Evolutionary conservation across 2,113 vertebrate species (phyloP).

Genomic region (Atractosteus spatula): DNA sequence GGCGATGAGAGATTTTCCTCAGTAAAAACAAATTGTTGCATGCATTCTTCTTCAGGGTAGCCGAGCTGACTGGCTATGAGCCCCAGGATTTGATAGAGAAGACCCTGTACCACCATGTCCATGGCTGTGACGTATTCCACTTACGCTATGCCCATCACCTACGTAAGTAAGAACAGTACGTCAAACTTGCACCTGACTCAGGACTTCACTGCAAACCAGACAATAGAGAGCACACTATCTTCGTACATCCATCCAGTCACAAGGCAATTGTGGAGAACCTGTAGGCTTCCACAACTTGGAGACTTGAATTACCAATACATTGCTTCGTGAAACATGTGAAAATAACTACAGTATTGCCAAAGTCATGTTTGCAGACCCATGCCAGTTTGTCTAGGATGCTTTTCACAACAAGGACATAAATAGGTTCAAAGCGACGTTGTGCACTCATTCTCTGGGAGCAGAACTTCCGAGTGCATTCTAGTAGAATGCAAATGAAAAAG

Average conservation of each 20-base stretch:
- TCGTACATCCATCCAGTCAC: neutral
- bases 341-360: neutral
- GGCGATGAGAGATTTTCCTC: too few species aligned
- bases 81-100: slow-evolving; percentile 95
- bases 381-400: neutral
- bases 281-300: neutral
- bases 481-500: too few species aligned
- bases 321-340: neutral
- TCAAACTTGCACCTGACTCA: neutral
- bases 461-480: too few species aligned
- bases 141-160: slow-evolving; percentile 86
- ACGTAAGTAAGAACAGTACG: slow-evolving; percentile 64
- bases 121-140: slow-evolving; percentile 86
- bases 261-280: neutral
- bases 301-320: slow-evolving; percentile 4
- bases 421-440: too few species aligned
- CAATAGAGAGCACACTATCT: neutral
- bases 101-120: slow-evolving; percentile 90
- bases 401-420: neutral
- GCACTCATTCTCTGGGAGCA: too few species aligned
- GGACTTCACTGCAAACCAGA: neutral
- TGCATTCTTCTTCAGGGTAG: slow-evolving; percentile 68
- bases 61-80: slow-evolving; percentile 88
- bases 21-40: too few species aligned
- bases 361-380: slow-evolving; percentile 1